Conservation (phyloP, 2,797 vertebrate genomes). For the Babyrousa celebensis region DNA sequence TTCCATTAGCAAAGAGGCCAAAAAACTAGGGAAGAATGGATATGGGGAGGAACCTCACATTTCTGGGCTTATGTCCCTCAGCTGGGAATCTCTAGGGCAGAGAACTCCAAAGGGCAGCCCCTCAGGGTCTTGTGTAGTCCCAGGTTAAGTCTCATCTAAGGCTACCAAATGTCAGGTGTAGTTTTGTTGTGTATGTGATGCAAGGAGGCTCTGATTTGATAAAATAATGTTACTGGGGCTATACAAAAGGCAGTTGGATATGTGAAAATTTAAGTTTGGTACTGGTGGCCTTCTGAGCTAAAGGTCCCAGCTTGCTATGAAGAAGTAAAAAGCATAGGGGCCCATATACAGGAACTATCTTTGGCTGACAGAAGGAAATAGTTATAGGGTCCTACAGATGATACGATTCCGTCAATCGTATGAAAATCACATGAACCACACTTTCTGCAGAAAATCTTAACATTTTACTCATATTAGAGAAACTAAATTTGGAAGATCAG, state of each 20-base stretch:
- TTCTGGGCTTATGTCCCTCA: rapidly evolving
- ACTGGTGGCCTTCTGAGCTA: neutral
- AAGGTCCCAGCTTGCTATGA: neutral
- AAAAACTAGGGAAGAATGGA: neutral
- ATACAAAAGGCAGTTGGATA: neutral
- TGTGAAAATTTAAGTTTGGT: neutral
- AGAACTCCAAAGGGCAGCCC: neutral
- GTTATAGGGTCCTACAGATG: neutral
- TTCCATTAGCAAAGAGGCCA: neutral
- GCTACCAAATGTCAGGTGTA: neutral
- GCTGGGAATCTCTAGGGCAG: too few species aligned
- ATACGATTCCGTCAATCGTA: neutral
- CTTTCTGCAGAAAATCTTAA: neutral
- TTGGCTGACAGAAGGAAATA: neutral
- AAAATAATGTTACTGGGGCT: neutral
- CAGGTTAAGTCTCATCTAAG: neutral
- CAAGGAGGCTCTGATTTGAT: neutral
- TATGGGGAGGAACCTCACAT: rapidly evolving
- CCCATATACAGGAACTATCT: rapidly evolving
- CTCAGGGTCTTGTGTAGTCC: rapidly evolving
- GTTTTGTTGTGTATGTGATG: neutral
- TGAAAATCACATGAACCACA: neutral
- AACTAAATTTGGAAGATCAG: neutral
- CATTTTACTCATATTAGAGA: neutral
- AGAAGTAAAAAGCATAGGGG: neutral